Evolutionary conservation across 2,113 vertebrate genomes (phyloP), one percentile per base, ranked within the genome.

Genomic region (Esox niger): DNA sequence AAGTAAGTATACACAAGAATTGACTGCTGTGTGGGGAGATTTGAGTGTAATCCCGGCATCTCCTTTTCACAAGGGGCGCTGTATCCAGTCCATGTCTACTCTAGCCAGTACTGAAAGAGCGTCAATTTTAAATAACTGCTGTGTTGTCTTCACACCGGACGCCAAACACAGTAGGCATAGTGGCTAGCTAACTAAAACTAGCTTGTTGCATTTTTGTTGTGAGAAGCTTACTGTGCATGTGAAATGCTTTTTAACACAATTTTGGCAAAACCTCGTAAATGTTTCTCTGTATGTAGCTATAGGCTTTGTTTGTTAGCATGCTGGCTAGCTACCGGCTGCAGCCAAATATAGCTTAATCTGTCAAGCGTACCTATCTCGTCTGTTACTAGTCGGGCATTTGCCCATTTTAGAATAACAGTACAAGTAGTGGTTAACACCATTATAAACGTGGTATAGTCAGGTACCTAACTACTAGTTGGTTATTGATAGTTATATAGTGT

Each of bases 81-180:
- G 10, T 27, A 20, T 70, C 54, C 11, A 54, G 10, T 3, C 32
- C 59, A 61, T 3, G 32, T 15, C 1, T 80, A 62, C 13, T 43
- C 68, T 75, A n/a, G 17, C 32, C 0, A 23, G 23, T 7, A 26
- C 31, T 46, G 1, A 2, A 32, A 26, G 6, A 69, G 84, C 81
- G 84, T 88, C 75, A 3, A 71, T 86, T 89, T 91, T n/a, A 83
- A 91, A 43, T 64, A 85, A 87, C 85, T 66, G 80, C 6, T 47
- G 17, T 35, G 87, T 88, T 85, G 80, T 85, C 80, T 29, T 76
- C 78, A 64, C 54, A 73, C 13, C 32, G 1, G 9, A 3, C 2
- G 23, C n/a, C n/a, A 27, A 15, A 31, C 9, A 26, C 54, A 56
- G 15, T n/a, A n/a, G n/a, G n/a, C n/a, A 27, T 25, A 23, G 17